Evolutionary conservation across 1,140 invertebrate species (phyloP).

Genomic region (Brachionus manjavacas): DNA sequence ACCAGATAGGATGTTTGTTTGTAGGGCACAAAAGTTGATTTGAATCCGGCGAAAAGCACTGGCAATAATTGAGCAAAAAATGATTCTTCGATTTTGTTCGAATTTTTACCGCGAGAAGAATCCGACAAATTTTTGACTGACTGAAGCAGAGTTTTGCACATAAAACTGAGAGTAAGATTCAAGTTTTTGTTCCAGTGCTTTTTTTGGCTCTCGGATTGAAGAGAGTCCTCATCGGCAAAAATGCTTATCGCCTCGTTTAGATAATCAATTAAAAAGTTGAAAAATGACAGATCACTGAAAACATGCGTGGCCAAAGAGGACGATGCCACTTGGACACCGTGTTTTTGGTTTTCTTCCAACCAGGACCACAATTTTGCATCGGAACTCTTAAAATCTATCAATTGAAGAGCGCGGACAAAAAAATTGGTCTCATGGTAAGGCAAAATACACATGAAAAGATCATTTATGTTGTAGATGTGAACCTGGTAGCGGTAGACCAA

Average conservation of each 20-base stretch:
- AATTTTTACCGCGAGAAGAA: neutral
- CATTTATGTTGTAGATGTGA: constrained; percentile 76
- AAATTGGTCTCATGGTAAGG: constrained; percentile 85
- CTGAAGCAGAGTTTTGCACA: neutral
- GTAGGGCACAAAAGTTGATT: neutral
- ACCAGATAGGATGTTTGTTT: constrained; percentile 35
- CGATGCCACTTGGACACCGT: constrained; percentile 8
- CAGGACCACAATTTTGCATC: neutral
- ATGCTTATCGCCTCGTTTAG: neutral
- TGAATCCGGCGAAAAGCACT: constrained; percentile 6
- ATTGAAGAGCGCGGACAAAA: constrained; percentile 75
- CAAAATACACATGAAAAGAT: constrained; percentile 71
- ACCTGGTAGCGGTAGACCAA: constrained; percentile 73
- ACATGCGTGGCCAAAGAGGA: neutral
- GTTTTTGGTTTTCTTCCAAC: constrained; percentile 30
- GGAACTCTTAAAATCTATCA: constrained; percentile 49
- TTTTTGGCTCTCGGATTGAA: neutral
- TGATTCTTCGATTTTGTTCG: constrained; percentile 25
- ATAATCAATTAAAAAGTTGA: constrained; percentile 29
- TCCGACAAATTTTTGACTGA: constrained; percentile 11
- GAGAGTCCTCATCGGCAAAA: neutral
- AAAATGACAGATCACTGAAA: constrained; percentile 15
- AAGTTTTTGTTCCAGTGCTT: neutral
- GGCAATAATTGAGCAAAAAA: constrained; percentile 39
- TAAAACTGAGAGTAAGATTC: neutral